Evolutionary conservation across 2,888 invertebrate genomes (phyloP).

Genomic region (Hypercompe scribonia): DNA sequence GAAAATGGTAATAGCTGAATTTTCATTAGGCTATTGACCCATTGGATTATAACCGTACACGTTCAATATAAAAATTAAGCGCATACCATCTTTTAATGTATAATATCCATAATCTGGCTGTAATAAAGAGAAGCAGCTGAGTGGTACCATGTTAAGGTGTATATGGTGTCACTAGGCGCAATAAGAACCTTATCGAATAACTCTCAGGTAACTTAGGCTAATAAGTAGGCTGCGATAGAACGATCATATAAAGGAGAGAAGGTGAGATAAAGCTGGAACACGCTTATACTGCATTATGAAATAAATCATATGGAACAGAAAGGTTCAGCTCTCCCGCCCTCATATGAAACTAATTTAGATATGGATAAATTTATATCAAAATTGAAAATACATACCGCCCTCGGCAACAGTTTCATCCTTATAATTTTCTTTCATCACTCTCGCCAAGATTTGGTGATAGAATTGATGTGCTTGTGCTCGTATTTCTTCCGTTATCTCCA

Average conservation of each 20-base stretch:
- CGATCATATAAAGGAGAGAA: no score
- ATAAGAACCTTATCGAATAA: no score
- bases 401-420: conserved; percentile 75
- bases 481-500: conserved; percentile 74
- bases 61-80: no score
- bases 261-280: no score
- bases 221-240: neutral
- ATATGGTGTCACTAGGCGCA: no score
- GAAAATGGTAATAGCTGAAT: no score
- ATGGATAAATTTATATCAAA: neutral
- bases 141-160: no score
- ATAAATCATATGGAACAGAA: neutral
- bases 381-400: conserved; percentile 67
- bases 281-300: neutral
- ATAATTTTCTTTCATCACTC: conserved; percentile 76
- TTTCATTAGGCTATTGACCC: no score
- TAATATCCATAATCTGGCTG: no score
- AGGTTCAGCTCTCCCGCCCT: neutral
- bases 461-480: conserved; percentile 67
- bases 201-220: neutral
- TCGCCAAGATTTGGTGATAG: conserved; percentile 77
- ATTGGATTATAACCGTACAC: no score
- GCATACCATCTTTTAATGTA: no score
- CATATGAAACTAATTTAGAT: neutral
- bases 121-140: no score